Percentiles rank a stretch among this genome's conserved stretches.
Conservation (phyloP, 30 jellyfish, hydroid and myxozoan species). For the Cassiopea andromeda region DNA sequence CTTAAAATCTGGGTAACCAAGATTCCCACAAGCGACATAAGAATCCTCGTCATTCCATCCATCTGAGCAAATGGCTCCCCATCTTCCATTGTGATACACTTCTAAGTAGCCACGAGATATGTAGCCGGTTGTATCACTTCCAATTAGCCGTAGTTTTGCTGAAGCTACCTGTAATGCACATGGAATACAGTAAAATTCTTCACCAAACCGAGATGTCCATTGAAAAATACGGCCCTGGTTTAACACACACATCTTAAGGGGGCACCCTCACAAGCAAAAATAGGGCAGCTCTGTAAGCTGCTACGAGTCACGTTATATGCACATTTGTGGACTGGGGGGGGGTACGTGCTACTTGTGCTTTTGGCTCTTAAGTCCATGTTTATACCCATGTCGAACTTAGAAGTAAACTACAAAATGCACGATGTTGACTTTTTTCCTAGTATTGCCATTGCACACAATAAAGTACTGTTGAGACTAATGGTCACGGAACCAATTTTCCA, state of each 20-base stretch:
- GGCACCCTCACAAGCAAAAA: too few relatives aligned
- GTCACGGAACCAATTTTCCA: not conserved
- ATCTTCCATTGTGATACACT: constrained; percentile 54
- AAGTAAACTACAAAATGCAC: too few relatives aligned
- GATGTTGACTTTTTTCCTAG: too few relatives aligned
- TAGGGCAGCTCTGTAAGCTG: too few relatives aligned
- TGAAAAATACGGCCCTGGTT: not conserved
- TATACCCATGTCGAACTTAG: too few relatives aligned
- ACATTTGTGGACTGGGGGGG: too few relatives aligned
- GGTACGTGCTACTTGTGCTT: too few relatives aligned
- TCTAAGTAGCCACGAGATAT: constrained; percentile 80
- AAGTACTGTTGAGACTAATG: too few relatives aligned
- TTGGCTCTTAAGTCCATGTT: too few relatives aligned
- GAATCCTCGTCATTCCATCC: constrained; percentile 80
- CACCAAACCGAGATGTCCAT: not conserved
- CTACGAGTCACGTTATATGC: too few relatives aligned
- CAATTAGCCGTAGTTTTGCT: constrained; percentile 65
- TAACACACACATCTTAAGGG: too few relatives aligned
- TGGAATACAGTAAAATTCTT: not conserved
- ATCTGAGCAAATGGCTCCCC: constrained; percentile 94
- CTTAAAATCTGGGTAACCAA: constrained; percentile 87
- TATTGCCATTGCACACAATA: too few relatives aligned
- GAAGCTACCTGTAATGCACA: constrained; percentile 47
- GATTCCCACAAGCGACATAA: constrained; percentile 95
- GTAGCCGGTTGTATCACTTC: constrained; percentile 72